Evolutionary conservation across 2,888 invertebrate species (phyloP).

Genomic region (Polyploca ridens): DNA sequence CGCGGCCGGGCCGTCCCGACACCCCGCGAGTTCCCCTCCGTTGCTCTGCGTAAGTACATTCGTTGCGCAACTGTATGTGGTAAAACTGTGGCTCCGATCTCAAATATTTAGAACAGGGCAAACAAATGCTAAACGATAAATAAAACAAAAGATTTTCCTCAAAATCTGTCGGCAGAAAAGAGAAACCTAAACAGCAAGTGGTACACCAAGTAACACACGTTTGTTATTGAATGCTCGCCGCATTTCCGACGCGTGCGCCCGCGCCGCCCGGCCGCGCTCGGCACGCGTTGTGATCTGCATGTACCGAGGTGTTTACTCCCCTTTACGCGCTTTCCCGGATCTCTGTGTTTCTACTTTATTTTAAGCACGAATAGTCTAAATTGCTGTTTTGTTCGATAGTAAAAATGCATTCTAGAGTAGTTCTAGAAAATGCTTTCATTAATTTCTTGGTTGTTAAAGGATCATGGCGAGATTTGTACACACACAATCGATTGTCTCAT

Average conservation of each 20-base stretch:
- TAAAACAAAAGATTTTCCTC: neutral
- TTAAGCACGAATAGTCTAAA: neutral
- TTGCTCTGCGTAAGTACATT: too few species aligned
- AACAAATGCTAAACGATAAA: too few species aligned
- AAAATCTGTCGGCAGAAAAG: neutral
- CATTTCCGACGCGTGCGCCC: neutral
- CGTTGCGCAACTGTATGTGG: too few species aligned
- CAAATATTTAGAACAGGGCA: neutral
- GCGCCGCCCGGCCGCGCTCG: neutral
- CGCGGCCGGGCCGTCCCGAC: too few species aligned
- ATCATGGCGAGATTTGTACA: too few species aligned
- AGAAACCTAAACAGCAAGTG: neutral
- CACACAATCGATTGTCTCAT: too few species aligned
- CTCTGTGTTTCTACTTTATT: neutral
- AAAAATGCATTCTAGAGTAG: neutral
- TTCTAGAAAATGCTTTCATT: neutral
- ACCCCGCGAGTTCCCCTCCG: too few species aligned
- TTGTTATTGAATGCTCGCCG: neutral
- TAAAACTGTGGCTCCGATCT: too few species aligned
- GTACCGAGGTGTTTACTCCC: neutral
- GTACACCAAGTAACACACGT: neutral
- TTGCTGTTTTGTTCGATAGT: constrained; percentile 1
- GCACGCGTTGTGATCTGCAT: neutral
- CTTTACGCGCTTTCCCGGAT: neutral
- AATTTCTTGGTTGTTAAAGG: too few species aligned